Conservation (phyloP, 2,797 vertebrate genomes). For the Helicolenus hilgendorfi region DNA sequence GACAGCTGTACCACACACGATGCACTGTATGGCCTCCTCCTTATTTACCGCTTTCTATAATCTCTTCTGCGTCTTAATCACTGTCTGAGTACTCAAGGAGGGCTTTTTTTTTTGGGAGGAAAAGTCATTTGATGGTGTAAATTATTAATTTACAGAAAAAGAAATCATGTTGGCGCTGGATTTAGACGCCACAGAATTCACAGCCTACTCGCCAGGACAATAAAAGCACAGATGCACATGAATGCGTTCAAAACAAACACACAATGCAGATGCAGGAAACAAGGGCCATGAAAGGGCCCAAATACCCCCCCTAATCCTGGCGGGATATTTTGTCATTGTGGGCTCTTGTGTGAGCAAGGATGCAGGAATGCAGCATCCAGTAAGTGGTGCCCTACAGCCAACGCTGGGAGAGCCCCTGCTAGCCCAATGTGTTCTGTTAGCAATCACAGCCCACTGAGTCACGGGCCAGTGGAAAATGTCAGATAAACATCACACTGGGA, state of each 20-base stretch:
- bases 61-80: constrained; percentile 31
- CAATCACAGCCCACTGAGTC: constrained; percentile 81
- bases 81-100: neutral
- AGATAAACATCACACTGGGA: constrained; percentile 86
- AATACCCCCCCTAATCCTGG: constrained; percentile 17
- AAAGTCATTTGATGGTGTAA: constrained; percentile 20
- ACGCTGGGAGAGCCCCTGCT: constrained; percentile 51
- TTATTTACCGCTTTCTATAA: constrained; percentile 23
- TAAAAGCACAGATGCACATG: constrained; percentile 46
- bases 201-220: constrained; percentile 5
- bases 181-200: constrained; percentile 25
- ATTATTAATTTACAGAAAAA: constrained; percentile 56
- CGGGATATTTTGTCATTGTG: constrained; percentile 42
- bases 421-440: constrained; percentile 67
- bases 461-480: constrained; percentile 83
- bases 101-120: neutral
- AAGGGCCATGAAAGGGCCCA: constrained; percentile 19
- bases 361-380: constrained; percentile 68
- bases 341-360: constrained; percentile 50
- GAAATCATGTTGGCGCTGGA: neutral
- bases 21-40: neutral
- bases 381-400: constrained; percentile 63
- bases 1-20: neutral
- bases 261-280: constrained; percentile 46
- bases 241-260: constrained; percentile 32